Evolutionary conservation across 53 echinoderm and acorn worm genomes (phyloP).

Genomic region (Astropecten irregularis): DNA sequence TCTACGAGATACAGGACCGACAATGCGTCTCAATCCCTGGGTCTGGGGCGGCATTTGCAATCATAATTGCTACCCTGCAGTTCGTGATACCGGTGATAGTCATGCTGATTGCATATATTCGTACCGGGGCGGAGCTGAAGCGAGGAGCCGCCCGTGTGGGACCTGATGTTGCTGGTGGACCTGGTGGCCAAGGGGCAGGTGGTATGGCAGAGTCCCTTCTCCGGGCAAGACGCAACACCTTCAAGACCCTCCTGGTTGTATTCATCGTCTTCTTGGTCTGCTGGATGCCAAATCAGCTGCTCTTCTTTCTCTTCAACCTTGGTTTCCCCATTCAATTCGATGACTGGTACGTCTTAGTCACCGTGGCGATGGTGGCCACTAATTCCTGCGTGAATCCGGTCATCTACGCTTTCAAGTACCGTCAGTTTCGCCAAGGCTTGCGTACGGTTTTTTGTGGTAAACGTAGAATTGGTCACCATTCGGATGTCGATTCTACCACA

Average conservation of each 20-base stretch:
- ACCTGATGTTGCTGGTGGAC: not conserved
- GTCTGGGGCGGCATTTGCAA: not conserved
- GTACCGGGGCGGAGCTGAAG: constrained; percentile 58
- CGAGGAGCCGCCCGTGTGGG: constrained; percentile 31
- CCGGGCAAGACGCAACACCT: constrained; percentile 52
- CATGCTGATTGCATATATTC: constrained; percentile 48
- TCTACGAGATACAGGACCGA: constrained; percentile 23
- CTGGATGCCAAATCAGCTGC: constrained; percentile 39
- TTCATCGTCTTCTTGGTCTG: constrained; percentile 45
- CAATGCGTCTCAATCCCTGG: constrained; percentile 6
- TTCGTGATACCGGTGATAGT: too few species aligned
- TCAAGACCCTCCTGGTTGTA: constrained; percentile 60
- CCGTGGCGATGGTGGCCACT: constrained; percentile 14
- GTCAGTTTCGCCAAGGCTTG: constrained; percentile 47
- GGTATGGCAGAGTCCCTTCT: constrained; percentile 36
- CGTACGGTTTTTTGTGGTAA: not conserved
- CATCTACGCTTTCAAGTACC: constrained; percentile 62
- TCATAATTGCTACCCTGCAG: too few species aligned
- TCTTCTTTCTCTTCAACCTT: constrained; percentile 39
- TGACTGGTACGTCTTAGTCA: not conserved
- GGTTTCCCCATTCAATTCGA: not conserved
- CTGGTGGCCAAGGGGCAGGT: not conserved
- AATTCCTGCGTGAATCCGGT: constrained; percentile 56
- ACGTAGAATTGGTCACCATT: too few species aligned
- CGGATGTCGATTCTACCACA: too few species aligned